A percentile compares a stretch with the other conserved stretches of the same genome.
Evolutionary conservation across 2,888 invertebrate genomes (phyloP).

Genomic region (Aphidius colemani): DNA sequence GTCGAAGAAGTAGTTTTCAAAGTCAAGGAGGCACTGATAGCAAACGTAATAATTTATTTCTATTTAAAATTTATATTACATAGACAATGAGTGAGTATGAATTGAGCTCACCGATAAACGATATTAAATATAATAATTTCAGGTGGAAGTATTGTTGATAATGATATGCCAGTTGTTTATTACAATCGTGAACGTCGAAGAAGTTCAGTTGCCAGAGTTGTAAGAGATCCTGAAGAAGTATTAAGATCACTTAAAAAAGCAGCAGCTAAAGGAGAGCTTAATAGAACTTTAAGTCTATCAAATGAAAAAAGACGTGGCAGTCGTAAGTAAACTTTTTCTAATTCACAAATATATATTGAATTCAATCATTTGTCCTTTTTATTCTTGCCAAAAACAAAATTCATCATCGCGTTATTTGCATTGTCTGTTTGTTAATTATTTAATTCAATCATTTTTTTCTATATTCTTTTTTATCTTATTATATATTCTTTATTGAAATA

Average conservation of each 20-base stretch:
- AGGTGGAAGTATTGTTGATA: conserved; percentile 60
- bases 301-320: conserved; percentile 66
- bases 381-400: background rate
- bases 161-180: conserved; percentile 62
- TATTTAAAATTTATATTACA: background rate
- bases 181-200: conserved; percentile 75
- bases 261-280: conserved; percentile 80
- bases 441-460: conserved; percentile 7
- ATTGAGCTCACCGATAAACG: background rate
- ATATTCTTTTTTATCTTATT: conserved; percentile 18
- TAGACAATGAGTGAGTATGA: background rate
- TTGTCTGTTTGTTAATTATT: conserved; percentile 18
- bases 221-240: conserved; percentile 83
- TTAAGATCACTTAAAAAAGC: conserved; percentile 72
- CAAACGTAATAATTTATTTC: conserved; percentile 46
- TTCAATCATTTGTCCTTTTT: conserved; percentile 7
- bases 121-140: conserved; percentile 17
- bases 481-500: conserved; percentile 15
- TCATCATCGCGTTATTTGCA: conserved; percentile 23
- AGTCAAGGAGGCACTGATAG: conserved; percentile 55
- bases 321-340: conserved; percentile 66
- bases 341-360: conserved; percentile 19
- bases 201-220: conserved; percentile 76
- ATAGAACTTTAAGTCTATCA: conserved; percentile 80
- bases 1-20: conserved; percentile 83